Evolutionary conservation across 2,797 vertebrate genomes (phyloP), one percentile per base, ranked within the genome.

Genomic region (Gobio occitaniae): DNA sequence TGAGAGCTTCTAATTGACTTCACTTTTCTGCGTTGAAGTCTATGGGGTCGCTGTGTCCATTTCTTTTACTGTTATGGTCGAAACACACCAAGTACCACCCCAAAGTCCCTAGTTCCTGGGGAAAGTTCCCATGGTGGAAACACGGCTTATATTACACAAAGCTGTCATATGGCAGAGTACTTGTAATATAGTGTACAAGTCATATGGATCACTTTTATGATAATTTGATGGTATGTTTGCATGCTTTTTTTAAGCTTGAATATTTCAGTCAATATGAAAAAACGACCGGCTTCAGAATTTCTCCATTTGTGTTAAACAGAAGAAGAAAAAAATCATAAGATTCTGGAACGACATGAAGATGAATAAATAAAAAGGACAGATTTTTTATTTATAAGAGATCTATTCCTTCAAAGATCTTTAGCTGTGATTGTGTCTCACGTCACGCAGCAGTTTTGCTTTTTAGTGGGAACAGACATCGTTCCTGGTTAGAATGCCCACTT

Each of bases 361-460:
- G 6, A 61, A 78, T 78, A 61, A 77, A 44, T 44, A 76, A 59
- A 59, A 59, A 76, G 10, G 17, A 13, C 25, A 52, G 19, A 56
- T 36, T 76, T 56, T 4, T 56, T 13, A 16, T 9, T 0, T 8
- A 12, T 41, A 21, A 3, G 19, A 16, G 36, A 56, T 61, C 52
- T 15, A 4, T 76, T 77, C 4, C 56, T 29, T 68, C 52, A 80
- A 50, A 52, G 11, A 38, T 68, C 29, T 68, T 56, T 59, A 41
- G 32, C 44, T 66, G 78, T 79, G 12, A 36, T n/a, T 41, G 17
- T 80, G 17, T 80, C 41, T 79, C 78, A 41, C 13, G 13, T 78
- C 76, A 25, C 75, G 8, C 63, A 68, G 19, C 44, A n/a, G 63
- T 50, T 80, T 38, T 3, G 7, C 19, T 10, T 52, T 79, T 66